Base-by-base conservation (phyloP, 2,888 invertebrate genomes). In the Sarcophaga rosellei region DNA sequence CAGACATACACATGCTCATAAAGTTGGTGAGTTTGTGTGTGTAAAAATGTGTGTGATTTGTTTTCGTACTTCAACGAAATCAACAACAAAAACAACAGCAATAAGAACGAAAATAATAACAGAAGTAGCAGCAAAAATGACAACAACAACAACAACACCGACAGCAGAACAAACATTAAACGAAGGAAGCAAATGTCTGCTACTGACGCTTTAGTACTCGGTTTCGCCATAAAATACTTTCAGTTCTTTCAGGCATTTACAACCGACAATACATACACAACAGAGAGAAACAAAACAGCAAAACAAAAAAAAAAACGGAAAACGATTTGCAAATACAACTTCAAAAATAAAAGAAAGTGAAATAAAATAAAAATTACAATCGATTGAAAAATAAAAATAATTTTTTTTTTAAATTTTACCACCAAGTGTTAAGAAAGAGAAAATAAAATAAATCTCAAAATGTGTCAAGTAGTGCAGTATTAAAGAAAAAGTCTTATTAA, bases 231-330 rank as follows among this genome's bases (percentile, higher is more conserved):
- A 84, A 87, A 87, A 81, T 86, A 78, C 82, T 87, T 88, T 88
- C 81, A 88, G 88, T 88, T 81, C 82, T 88, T 88, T 86, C 76
- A 87, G 83, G 87, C 81, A 76, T 82, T 86, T 85, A 72, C 87
- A 84, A 84, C 79, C 75, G 85, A 87, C 65, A 83, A 83, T 84
- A 85, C 85, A 85, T 57, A 76, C 21, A 61, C 79, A 70, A 35
- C 35, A 35, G 35, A 35, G 35, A 35, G 35, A 35, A 8, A 35
- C 35, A 35, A 35, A 35, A 35, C 8, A 70, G 65, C 15, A 61
- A 78, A 70, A 78, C 45, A 25, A 57, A 35, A 15, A 57, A 69
- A 15, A 70, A 53, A 25, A 59, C 25, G 2, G 3, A 15, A 47
- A 47, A 65, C 63, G 11, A 63, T 66, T 66, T 25, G 59, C 61